Percentiles rank a stretch among this genome's conserved stretches.
Conservation (phyloP, 2,797 vertebrate species). For the Paratrypauchen microcephalus region DNA sequence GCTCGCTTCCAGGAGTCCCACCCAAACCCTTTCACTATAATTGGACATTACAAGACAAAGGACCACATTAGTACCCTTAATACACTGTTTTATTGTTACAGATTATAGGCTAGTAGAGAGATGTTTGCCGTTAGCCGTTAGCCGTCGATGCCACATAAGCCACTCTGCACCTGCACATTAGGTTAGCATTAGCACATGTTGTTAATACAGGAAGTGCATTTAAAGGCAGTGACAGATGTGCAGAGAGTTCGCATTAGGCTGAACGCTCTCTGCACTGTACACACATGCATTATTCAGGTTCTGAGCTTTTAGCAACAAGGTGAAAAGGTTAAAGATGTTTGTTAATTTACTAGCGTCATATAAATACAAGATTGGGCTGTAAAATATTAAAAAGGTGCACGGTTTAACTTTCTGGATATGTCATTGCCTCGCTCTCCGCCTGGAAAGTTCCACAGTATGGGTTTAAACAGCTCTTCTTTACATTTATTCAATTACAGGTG, state of each 20-base stretch:
- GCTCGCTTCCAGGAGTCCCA: not conserved
- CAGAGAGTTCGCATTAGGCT: not conserved
- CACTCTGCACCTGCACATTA: conserved; percentile 7
- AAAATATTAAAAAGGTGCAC: too few relatives aligned
- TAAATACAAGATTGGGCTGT: too few relatives aligned
- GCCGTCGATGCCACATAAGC: conserved; percentile 3
- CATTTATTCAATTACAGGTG: too few relatives aligned
- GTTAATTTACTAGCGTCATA: too few relatives aligned
- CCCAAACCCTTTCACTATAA: not conserved
- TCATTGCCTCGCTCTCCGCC: too few relatives aligned
- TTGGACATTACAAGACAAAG: not conserved
- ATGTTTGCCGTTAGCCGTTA: conserved; percentile 28
- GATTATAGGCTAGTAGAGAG: conserved; percentile 27
- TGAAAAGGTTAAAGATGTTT: too few relatives aligned
- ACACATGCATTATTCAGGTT: not conserved
- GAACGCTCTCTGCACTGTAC: not conserved
- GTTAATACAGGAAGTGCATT: conserved; percentile 32
- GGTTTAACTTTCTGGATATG: too few relatives aligned
- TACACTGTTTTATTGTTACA: conserved; percentile 13
- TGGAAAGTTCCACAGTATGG: too few relatives aligned
- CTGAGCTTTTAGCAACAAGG: not conserved
- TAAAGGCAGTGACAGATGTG: not conserved
- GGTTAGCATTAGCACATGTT: conserved; percentile 38
- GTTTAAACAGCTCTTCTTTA: too few relatives aligned
- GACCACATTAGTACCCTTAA: not conserved